phyloP scores from a whole-genome alignment of 2,797 vertebrate genomes.

The Cygnus olor region DNA sequence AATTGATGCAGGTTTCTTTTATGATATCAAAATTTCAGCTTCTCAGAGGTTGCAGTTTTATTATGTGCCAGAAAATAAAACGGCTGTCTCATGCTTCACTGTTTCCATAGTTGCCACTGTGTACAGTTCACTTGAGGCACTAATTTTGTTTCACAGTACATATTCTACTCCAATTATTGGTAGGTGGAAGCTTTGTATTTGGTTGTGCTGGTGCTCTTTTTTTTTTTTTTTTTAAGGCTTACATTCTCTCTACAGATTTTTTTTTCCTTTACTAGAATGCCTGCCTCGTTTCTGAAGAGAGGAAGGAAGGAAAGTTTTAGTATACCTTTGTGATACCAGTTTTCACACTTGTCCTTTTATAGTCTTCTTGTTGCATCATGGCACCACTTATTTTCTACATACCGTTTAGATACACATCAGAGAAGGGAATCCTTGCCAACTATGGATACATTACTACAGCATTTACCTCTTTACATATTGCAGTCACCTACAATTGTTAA shows the following conservation, averaged over 20 bases:
- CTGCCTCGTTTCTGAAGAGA: background rate
- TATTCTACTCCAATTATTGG: fast-evolving
- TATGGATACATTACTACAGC: background rate
- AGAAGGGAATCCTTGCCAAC: background rate
- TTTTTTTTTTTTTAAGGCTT: background rate
- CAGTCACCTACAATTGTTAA: background rate
- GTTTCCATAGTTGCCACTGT: background rate
- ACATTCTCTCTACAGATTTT: background rate
- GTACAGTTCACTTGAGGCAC: fast-evolving
- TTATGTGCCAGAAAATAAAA: background rate
- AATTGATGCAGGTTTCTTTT: fast-evolving
- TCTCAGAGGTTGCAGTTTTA: background rate
- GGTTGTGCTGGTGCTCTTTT: background rate
- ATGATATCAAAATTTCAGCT: background rate
- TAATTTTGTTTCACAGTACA: background rate
- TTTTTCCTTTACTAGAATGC: background rate
- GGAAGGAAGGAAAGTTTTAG: background rate
- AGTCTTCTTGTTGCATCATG: background rate
- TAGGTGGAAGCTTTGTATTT: background rate
- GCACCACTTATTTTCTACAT: background rate
- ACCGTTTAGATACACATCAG: background rate
- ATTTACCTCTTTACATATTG: background rate
- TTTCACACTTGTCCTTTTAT: background rate
- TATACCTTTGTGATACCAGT: background rate
- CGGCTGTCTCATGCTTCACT: fast-evolving